Conservation (phyloP, 2,113 vertebrate species). For the Chaetodon trifascialis region DNA sequence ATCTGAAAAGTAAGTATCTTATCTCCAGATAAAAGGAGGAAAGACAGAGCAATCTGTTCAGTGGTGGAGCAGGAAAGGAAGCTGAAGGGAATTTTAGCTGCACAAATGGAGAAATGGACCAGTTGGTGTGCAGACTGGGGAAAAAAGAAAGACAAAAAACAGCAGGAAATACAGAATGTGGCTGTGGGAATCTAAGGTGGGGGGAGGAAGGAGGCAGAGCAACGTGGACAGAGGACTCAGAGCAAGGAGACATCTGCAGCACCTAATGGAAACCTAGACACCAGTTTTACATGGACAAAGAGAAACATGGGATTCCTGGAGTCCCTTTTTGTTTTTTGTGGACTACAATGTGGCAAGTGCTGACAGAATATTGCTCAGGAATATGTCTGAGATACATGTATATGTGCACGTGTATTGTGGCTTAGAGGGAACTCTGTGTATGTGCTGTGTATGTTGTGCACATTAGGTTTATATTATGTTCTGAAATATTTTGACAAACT, state of each 20-base stretch:
- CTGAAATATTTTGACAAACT: background rate
- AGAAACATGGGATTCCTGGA: background rate
- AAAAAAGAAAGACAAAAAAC: slow-evolving; percentile 1
- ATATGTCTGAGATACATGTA: background rate
- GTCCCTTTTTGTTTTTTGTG: slow-evolving; percentile 11
- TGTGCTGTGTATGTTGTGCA: background rate
- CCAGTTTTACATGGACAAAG: background rate
- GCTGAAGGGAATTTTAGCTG: slow-evolving; percentile 30
- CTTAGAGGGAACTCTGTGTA: background rate
- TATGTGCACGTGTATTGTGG: background rate
- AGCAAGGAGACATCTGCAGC: slow-evolving; percentile 9
- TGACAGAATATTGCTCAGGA: background rate
- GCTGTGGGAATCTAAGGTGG: background rate
- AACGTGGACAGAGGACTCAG: slow-evolving; percentile 22
- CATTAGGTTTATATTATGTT: background rate
- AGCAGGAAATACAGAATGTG: background rate
- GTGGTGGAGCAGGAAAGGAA: slow-evolving; percentile 52
- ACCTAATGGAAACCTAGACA: slow-evolving; percentile 7
- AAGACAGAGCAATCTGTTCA: slow-evolving; percentile 77
- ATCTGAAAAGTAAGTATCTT: slow-evolving; percentile 82
- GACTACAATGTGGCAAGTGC: background rate
- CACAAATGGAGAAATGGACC: background rate
- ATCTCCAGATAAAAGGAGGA: slow-evolving; percentile 83
- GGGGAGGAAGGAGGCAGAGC: slow-evolving; percentile 1
- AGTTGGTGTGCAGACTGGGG: background rate